These are phyloP conservation scores for Scylla paramamosain DNA, from an alignment of 1,140 invertebrate genomes.

Conservation along the genomic window DNA sequence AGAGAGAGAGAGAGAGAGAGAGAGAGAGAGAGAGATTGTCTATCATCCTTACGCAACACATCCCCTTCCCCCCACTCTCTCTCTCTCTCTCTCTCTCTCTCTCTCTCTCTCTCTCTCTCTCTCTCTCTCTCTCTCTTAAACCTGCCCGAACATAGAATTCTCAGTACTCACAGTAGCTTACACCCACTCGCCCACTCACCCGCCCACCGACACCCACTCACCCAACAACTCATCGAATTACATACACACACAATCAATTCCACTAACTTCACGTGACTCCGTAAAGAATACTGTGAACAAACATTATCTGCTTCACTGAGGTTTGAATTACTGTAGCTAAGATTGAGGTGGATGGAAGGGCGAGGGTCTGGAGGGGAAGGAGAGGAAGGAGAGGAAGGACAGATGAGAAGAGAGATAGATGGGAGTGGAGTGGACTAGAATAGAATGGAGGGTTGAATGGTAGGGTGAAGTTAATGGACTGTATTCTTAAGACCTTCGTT, in stretches of 20 bases:
- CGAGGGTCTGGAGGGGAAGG: neutral
- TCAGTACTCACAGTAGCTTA: neutral
- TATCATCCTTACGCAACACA: too few species aligned
- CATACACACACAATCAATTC: neutral
- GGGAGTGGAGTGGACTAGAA: neutral
- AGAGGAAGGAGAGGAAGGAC: neutral
- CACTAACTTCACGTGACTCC: neutral
- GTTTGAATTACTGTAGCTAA: neutral
- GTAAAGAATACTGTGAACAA: too few species aligned
- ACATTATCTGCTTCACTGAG: too few species aligned
- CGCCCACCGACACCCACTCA: neutral
- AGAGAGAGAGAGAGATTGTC: too few species aligned
- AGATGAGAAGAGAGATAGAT: neutral
- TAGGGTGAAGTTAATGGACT: too few species aligned
- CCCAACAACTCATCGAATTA: neutral
- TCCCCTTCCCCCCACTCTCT: neutral
- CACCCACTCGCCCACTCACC: neutral
- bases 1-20: too few species aligned
- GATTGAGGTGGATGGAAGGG: neutral
- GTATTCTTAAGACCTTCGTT: too few species aligned
- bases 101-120: slow-evolving; percentile 35
- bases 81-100: neutral
- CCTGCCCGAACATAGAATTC: neutral
- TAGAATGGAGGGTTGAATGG: neutral
- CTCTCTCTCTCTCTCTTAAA: slow-evolving; percentile 11